A percentile compares a stretch with the other conserved stretches of the same genome.
Evolutionary conservation across 2,797 vertebrate species (phyloP).

Genomic region (Fistularia tabacaria): DNA sequence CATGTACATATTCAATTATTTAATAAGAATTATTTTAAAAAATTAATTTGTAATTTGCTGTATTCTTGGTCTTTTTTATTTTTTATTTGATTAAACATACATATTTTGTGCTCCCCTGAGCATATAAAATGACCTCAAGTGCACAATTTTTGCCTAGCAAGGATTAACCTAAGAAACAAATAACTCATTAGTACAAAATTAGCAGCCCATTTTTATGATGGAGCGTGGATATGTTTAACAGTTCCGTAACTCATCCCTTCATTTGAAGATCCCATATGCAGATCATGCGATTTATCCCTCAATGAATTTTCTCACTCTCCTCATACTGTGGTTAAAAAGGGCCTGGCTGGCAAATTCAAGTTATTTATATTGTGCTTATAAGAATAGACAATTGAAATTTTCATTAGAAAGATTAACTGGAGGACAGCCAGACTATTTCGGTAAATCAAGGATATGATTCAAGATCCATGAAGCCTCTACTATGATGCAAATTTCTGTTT

Average conservation of each 20-base stretch:
- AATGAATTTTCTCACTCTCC: conserved; percentile 32
- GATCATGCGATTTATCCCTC: conserved; percentile 25
- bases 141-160: too few relatives aligned
- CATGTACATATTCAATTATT: too few relatives aligned
- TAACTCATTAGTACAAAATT: not conserved
- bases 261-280: conserved; percentile 21
- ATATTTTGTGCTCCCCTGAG: too few relatives aligned
- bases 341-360: conserved; percentile 27
- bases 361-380: conserved; percentile 61
- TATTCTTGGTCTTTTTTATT: too few relatives aligned
- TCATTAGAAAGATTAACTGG: conserved; percentile 67
- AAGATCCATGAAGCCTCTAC: conserved; percentile 49
- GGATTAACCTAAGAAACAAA: too few relatives aligned
- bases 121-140: too few relatives aligned
- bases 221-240: conserved; percentile 1
- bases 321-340: conserved; percentile 19
- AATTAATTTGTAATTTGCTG: too few relatives aligned
- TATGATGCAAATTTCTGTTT: conserved; percentile 71
- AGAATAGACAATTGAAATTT: conserved; percentile 61
- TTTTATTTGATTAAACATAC: too few relatives aligned
- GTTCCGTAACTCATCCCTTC: conserved; percentile 6
- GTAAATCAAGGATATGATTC: conserved; percentile 70
- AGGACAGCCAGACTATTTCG: conserved; percentile 67
- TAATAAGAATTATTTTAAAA: too few relatives aligned
- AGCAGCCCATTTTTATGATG: not conserved